Conservation (phyloP, 2,888 invertebrate species). For the Zelleria hepariella region DNA sequence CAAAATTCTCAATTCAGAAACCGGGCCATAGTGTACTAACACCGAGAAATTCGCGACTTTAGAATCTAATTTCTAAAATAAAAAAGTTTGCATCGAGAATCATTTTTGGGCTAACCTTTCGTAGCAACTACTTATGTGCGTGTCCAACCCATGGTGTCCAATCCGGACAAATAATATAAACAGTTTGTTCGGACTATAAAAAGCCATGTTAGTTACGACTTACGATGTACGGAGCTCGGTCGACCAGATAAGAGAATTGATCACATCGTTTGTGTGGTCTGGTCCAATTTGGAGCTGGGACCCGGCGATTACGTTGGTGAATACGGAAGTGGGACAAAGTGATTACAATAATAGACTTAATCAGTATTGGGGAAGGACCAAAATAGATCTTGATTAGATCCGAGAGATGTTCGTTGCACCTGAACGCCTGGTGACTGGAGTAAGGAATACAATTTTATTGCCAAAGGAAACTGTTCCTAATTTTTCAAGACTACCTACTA, state of each 20-base stretch:
- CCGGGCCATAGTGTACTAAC: no score
- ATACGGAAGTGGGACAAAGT: neutral
- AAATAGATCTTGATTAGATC: no score
- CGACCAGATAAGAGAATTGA: conserved; percentile 14
- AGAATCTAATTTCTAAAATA: no score
- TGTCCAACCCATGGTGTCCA: conserved; percentile 25
- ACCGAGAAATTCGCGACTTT: no score
- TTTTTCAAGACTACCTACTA: no score
- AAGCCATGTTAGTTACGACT: conserved; percentile 1
- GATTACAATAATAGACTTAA: neutral
- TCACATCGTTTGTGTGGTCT: conserved; percentile 13
- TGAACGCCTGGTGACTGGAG: no score
- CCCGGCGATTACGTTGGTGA: neutral
- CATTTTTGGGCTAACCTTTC: neutral
- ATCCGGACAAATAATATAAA: conserved; percentile 56
- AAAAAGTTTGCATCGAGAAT: neutral
- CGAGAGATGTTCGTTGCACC: no score
- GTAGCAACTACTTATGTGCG: neutral
- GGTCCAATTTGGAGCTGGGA: conserved; percentile 1
- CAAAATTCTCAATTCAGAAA: no score
- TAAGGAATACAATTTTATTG: no score
- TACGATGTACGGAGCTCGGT: neutral
- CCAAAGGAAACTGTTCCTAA: no score
- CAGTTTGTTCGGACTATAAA: conserved; percentile 31
- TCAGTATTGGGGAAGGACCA: neutral